phyloP scores from a whole-genome alignment of 2,797 vertebrate genomes.

The Morus bassanus region DNA sequence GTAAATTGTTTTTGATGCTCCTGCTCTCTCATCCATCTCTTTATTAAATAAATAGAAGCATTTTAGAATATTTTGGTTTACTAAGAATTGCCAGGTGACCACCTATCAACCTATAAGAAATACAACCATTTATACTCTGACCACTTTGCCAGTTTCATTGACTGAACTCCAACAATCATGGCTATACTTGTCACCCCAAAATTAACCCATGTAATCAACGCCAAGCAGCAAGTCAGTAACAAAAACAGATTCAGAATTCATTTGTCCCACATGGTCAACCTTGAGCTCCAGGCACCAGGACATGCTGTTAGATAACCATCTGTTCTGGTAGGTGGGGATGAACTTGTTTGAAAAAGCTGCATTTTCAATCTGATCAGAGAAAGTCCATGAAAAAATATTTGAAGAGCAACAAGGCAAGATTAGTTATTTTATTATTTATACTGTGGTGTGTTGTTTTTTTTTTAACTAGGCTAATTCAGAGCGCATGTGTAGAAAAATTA shows the following conservation, averaged over 20 bases:
- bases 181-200: accelerated
- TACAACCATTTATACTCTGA: neutral
- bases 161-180: neutral
- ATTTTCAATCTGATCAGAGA: neutral
- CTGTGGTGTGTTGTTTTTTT: neutral
- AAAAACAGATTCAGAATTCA: neutral
- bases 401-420: neutral
- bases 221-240: neutral
- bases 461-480: neutral
- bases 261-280: neutral
- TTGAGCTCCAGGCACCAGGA: neutral
- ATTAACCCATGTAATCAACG: neutral
- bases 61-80: neutral
- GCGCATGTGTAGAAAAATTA: neutral
- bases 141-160: neutral
- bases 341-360: neutral
- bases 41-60: neutral
- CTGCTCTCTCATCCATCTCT: neutral
- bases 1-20: neutral
- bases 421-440: neutral
- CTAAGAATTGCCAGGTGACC: neutral
- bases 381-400: neutral
- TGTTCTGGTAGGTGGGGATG: neutral
- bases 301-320: neutral
- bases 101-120: neutral